phyloP scores from a whole-genome alignment of 2,113 vertebrate genomes.

The Garra rufa region DNA sequence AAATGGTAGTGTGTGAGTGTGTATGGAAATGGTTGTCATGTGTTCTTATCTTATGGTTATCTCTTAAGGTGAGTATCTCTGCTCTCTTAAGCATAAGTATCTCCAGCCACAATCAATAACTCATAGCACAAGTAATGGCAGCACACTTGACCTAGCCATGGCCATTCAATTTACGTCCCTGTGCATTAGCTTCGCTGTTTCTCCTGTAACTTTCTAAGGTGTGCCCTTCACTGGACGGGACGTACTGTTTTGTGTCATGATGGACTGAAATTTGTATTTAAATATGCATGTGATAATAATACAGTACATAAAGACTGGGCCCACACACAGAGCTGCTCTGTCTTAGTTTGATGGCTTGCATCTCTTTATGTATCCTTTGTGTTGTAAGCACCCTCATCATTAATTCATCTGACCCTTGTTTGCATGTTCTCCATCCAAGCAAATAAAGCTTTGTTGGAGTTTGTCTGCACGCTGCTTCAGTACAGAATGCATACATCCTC shows the following conservation, averaged over 20 bases:
- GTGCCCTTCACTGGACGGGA: not conserved
- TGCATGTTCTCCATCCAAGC: not conserved
- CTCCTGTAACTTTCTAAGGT: slow-evolving; percentile 10
- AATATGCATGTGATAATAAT: not conserved
- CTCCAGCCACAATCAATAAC: slow-evolving; percentile 54
- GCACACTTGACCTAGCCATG: slow-evolving; percentile 54
- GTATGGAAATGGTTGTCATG: not conserved
- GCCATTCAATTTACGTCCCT: slow-evolving; percentile 58
- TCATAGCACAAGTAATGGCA: slow-evolving; percentile 56
- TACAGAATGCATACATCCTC: not conserved
- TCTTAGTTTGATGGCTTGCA: not conserved
- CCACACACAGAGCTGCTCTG: not conserved
- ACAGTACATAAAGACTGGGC: not conserved
- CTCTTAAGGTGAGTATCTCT: slow-evolving; percentile 1
- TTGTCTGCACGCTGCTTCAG: not conserved
- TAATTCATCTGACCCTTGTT: slow-evolving; percentile 51
- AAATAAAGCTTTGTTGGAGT: slow-evolving; percentile 40
- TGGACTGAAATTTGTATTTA: not conserved
- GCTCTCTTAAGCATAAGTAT: slow-evolving; percentile 32
- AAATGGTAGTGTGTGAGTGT: not conserved
- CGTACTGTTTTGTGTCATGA: not conserved
- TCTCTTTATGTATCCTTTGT: slow-evolving; percentile 17
- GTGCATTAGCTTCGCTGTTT: slow-evolving; percentile 37
- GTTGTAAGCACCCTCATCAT: slow-evolving; percentile 50
- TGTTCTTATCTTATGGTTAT: not conserved